A percentile compares a stretch with the other conserved stretches of the same genome.
phyloP scores from a whole-genome alignment of 2,888 invertebrate species.

The Rapana venosa region DNA sequence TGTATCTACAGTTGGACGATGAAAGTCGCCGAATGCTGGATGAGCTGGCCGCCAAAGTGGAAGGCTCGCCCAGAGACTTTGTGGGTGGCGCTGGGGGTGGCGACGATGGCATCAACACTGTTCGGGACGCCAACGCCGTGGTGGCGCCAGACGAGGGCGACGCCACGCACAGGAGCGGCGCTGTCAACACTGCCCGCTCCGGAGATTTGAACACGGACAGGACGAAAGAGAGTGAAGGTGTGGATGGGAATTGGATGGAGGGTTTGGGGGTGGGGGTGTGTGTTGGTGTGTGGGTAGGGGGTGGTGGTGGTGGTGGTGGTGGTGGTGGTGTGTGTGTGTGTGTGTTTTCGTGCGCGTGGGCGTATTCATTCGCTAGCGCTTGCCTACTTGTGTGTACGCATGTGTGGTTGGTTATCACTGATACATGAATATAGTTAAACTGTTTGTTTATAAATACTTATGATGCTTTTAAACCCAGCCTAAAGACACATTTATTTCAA shows the following conservation, averaged over 20 bases:
- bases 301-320: neutral
- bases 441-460: too few relatives aligned
- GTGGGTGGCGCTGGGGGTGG: neutral
- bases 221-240: constrained; percentile 21
- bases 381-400: too few relatives aligned
- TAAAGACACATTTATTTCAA: too few relatives aligned
- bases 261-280: too few relatives aligned
- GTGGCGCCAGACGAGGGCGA: neutral
- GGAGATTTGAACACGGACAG: neutral
- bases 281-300: too few relatives aligned
- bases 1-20: constrained; percentile 4
- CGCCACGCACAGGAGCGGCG: neutral
- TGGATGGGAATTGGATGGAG: too few relatives aligned
- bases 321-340: neutral
- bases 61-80: neutral
- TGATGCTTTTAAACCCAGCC: too few relatives aligned
- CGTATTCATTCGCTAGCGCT: too few relatives aligned
- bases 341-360: neutral
- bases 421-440: too few relatives aligned
- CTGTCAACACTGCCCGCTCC: neutral
- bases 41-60: constrained; percentile 39
- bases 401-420: too few relatives aligned
- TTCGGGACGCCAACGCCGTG: neutral
- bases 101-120: neutral
- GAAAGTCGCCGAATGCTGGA: constrained; percentile 30